Percentiles rank a stretch among this genome's conserved stretches.
Conservation (phyloP, 2,113 vertebrate species). For the Bucco capensis region DNA sequence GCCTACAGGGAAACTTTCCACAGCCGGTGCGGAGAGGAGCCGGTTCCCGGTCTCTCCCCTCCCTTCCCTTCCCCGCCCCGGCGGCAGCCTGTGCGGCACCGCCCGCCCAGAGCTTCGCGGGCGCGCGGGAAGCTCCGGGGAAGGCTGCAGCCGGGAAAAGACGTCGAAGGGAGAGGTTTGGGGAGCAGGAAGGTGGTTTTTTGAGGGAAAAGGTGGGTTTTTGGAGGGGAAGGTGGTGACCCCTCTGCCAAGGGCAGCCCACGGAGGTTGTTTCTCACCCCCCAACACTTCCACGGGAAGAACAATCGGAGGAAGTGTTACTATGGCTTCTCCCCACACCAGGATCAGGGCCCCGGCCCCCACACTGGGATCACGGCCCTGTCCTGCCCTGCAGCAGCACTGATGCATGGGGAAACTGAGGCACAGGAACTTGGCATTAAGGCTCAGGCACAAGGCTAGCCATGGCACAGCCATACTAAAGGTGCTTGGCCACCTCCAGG, state of each 20-base stretch:
- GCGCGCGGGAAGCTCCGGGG: background rate
- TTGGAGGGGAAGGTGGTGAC: background rate
- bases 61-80: background rate
- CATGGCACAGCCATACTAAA: accelerated
- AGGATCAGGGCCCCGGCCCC: too few species aligned
- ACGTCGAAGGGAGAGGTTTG: background rate
- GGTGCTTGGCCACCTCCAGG: accelerated
- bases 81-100: background rate
- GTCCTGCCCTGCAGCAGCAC: background rate
- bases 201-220: background rate
- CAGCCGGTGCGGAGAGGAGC: background rate
- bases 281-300: too few species aligned
- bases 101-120: background rate
- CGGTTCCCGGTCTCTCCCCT: background rate
- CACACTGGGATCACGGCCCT: background rate
- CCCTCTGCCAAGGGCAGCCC: background rate
- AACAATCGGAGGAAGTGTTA: constrained; percentile 24
- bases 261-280: background rate
- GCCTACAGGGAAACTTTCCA: background rate
- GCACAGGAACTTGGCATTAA: accelerated
- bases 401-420: accelerated
- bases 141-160: background rate
- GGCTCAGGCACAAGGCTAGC: too few species aligned
- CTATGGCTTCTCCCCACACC: background rate
- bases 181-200: background rate